Percentiles rank a stretch among this genome's conserved stretches.
These are phyloP conservation scores for Anagyrus pseudococci DNA, from an alignment of 2,888 invertebrate genomes.

Conservation along the genomic window DNA sequence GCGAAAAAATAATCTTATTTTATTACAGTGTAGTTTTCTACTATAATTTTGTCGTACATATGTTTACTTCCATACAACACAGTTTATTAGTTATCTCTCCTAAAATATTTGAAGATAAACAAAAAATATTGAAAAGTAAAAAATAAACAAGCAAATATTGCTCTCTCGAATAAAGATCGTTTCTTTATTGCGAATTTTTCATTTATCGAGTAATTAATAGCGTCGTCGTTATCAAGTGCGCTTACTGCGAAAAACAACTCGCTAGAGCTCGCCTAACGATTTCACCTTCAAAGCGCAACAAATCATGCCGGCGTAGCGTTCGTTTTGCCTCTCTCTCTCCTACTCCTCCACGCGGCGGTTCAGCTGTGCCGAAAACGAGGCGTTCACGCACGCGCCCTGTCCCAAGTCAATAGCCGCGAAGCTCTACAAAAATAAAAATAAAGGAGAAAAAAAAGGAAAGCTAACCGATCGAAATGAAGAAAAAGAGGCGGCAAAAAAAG, in stretches of 20 bases:
- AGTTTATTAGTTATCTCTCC: no score
- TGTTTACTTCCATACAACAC: no score
- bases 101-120: no score
- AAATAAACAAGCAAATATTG: no score
- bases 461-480: neutral
- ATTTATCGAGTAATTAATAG: no score
- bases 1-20: no score
- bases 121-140: no score
- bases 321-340: neutral
- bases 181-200: no score
- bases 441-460: conserved; percentile 3
- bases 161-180: no score
- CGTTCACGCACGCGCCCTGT: neutral
- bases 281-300: conserved; percentile 7
- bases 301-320: neutral
- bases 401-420: conserved; percentile 32
- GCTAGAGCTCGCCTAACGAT: conserved; percentile 16
- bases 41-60: no score
- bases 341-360: neutral
- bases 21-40: no score
- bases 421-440: conserved; percentile 1
- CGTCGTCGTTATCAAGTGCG: no score
- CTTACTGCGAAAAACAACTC: neutral
- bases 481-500: conserved; percentile 1
- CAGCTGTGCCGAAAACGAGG: conserved; percentile 5